Evolutionary conservation across 2,888 invertebrate genomes (phyloP).

Genomic region (Laspeyria flexula): DNA sequence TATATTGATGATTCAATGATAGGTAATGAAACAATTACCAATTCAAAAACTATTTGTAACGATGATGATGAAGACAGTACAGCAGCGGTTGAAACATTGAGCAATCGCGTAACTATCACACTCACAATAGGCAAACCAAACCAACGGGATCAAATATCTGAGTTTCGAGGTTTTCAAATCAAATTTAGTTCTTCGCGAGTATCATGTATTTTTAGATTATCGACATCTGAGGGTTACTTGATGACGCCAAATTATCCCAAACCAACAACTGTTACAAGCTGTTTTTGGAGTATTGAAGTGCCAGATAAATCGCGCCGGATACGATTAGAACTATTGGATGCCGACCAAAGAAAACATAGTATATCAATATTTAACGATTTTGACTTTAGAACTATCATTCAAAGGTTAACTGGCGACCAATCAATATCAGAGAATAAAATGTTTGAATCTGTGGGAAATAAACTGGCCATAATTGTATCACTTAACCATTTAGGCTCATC

Average conservation of each 20-base stretch:
- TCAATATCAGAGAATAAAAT: conserved; percentile 22
- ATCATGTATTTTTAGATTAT: conserved; percentile 88
- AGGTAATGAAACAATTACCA: conserved; percentile 53
- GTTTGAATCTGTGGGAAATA: conserved; percentile 88
- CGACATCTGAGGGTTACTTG: conserved; percentile 88
- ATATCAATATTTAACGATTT: conserved; percentile 85
- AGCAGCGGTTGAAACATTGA: conserved; percentile 56
- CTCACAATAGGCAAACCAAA: conserved; percentile 61
- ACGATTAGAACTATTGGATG: conserved; percentile 84
- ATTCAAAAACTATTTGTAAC: conserved; percentile 60
- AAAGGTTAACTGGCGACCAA: conserved; percentile 52
- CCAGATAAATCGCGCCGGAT: conserved; percentile 69
- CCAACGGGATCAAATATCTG: conserved; percentile 57
- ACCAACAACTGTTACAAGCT: conserved; percentile 60
- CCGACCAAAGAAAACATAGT: conserved; percentile 60
- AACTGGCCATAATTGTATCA: conserved; percentile 87
- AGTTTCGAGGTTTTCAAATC: conserved; percentile 86
- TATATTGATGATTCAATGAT: conserved; percentile 63
- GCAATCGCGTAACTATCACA: conserved; percentile 65
- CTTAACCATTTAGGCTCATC: conserved; percentile 72
- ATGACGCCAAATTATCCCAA: conserved; percentile 90
- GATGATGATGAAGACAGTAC: conserved; percentile 38
- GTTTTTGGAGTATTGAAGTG: conserved; percentile 66
- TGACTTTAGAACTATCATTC: no score
- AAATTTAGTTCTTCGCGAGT: conserved; percentile 85